Evolutionary conservation across 2,888 invertebrate species (phyloP).

Genomic region (Erebia epiphron): DNA sequence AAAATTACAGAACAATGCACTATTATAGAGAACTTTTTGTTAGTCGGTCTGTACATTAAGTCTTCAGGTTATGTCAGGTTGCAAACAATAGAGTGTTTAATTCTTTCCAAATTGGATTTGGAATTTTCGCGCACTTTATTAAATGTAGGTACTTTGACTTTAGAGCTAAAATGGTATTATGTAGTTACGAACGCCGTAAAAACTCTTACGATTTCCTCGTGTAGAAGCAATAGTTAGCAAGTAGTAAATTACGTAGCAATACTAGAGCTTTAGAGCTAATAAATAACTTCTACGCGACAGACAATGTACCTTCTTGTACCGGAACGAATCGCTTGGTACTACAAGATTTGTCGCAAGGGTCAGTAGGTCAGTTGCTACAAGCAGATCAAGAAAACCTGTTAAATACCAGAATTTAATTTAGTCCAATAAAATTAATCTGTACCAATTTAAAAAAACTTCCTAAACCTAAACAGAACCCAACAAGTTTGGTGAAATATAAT

Average conservation of each 20-base stretch:
- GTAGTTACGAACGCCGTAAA: not conserved
- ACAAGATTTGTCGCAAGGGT: not conserved
- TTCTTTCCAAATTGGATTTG: conserved; percentile 16
- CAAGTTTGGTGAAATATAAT: not conserved
- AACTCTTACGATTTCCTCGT: not conserved
- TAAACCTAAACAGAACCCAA: not conserved
- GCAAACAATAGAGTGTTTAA: conserved; percentile 28
- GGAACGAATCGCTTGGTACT: not conserved
- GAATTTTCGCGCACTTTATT: conserved; percentile 15
- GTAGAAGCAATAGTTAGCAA: not conserved
- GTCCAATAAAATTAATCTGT: no score
- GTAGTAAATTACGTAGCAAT: not conserved
- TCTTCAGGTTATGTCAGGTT: conserved; percentile 32
- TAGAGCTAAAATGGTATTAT: not conserved
- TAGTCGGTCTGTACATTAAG: conserved; percentile 27
- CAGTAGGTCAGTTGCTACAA: not conserved
- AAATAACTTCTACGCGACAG: not conserved
- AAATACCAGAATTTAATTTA: no score
- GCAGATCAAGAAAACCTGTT: not conserved
- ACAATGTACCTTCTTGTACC: not conserved
- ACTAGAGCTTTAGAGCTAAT: not conserved
- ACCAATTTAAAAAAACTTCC: not conserved
- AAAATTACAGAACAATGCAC: conserved; percentile 35
- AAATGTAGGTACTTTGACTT: conserved; percentile 4
- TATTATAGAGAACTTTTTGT: conserved; percentile 36